A percentile compares a stretch with the other conserved stretches of the same genome.
Evolutionary conservation across 2,113 vertebrate species (phyloP).

Genomic region (Anarrhichthys ocellatus): DNA sequence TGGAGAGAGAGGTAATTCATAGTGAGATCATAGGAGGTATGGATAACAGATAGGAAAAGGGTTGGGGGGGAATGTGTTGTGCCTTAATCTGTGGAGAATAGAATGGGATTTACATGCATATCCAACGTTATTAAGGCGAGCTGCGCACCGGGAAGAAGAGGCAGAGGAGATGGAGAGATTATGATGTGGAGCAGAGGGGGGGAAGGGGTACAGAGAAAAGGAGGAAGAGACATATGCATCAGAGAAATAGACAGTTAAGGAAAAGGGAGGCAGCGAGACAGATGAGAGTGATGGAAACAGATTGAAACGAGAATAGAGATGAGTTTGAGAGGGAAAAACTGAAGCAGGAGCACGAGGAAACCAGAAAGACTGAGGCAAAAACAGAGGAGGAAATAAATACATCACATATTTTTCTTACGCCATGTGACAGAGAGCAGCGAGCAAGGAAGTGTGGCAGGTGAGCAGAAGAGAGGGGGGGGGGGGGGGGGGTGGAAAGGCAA

Average conservation of each 20-base stretch:
- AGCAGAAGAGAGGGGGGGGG: not conserved
- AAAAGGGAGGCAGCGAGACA: not conserved
- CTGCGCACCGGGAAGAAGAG: conserved; percentile 7
- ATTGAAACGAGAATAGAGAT: conserved; percentile 24
- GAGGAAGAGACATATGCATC: not conserved
- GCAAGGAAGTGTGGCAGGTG: not conserved
- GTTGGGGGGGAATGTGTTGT: conserved; percentile 16
- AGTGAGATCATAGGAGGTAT: conserved; percentile 66
- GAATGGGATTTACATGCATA: conserved; percentile 56
- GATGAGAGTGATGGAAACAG: conserved; percentile 31
- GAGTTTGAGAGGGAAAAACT: conserved; percentile 8
- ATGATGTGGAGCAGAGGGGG: conserved; percentile 21
- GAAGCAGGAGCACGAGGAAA: not conserved
- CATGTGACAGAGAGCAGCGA: conserved; percentile 33
- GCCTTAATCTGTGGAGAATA: conserved; percentile 60
- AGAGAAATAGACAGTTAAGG: conserved; percentile 25
- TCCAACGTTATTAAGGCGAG: conserved; percentile 46
- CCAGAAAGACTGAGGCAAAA: conserved; percentile 17
- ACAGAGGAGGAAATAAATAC: conserved; percentile 27
- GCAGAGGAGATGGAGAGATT: conserved; percentile 51
- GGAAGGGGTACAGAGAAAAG: not conserved
- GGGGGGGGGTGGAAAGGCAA: not conserved
- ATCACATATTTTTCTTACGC: conserved; percentile 41
- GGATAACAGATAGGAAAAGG: conserved; percentile 58
- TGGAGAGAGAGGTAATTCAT: conserved; percentile 52